phyloP scores from a whole-genome alignment of 1,140 invertebrate genomes.

The Camponotus floridanus region DNA sequence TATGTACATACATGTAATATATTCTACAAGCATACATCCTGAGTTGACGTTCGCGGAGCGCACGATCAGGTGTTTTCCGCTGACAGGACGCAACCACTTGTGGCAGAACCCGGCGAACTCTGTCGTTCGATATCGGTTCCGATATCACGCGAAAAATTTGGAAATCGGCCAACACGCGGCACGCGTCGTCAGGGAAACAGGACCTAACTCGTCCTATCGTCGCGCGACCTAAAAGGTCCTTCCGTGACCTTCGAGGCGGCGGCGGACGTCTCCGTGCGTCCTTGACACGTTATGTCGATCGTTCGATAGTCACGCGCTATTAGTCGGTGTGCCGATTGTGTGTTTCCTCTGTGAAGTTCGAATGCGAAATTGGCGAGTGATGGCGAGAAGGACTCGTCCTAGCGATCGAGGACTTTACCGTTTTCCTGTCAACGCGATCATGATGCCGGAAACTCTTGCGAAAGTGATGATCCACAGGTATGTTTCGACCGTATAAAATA shows the following conservation, averaged over 20 bases:
- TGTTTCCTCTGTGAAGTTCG: neutral
- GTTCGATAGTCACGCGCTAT: slow-evolving; percentile 37
- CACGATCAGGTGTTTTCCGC: slow-evolving; percentile 39
- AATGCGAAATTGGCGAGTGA: slow-evolving; percentile 53
- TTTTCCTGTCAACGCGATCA: neutral
- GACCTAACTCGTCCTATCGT: slow-evolving; percentile 13
- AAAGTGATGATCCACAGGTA: slow-evolving; percentile 49
- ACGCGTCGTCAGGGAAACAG: slow-evolving; percentile 50
- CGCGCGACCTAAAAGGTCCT: neutral
- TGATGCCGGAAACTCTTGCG: slow-evolving; percentile 18
- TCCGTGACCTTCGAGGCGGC: slow-evolving; percentile 20
- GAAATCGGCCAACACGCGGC: slow-evolving; percentile 50
- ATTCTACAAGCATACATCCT: neutral
- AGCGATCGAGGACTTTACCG: slow-evolving; percentile 12
- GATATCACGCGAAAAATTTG: slow-evolving; percentile 7
- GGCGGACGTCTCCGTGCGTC: slow-evolving; percentile 22
- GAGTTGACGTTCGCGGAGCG: neutral
- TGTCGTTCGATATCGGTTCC: slow-evolving; percentile 2
- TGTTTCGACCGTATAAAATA: neutral
- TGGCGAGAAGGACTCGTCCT: slow-evolving; percentile 56
- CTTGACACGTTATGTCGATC: slow-evolving; percentile 51
- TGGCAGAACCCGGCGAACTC: slow-evolving; percentile 73
- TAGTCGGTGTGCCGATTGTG: slow-evolving; percentile 42
- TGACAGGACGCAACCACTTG: slow-evolving; percentile 83
- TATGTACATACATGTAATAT: too few relatives aligned